Conservation (phyloP, 2,113 vertebrate genomes). For the Dicrurus megarhynchus region DNA sequence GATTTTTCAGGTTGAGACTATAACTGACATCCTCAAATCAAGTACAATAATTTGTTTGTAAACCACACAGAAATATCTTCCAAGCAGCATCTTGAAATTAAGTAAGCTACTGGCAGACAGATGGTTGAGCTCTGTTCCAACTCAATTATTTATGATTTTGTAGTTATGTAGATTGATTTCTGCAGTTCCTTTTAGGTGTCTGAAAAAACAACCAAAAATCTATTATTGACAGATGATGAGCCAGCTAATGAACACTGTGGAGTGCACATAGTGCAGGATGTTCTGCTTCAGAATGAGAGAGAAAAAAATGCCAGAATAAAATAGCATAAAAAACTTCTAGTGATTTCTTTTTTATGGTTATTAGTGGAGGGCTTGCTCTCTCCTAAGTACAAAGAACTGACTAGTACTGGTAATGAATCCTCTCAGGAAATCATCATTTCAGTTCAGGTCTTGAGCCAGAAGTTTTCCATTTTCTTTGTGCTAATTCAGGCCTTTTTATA, state of each 20-base stretch:
- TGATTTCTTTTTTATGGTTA: neutral
- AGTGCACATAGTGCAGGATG: neutral
- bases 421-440: neutral
- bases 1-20: neutral
- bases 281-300: neutral
- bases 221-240: neutral
- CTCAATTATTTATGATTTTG: neutral
- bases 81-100: neutral
- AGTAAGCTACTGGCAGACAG: neutral
- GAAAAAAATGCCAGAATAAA: neutral
- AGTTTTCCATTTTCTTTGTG: neutral
- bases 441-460: neutral
- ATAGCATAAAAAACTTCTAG: neutral
- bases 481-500: neutral
- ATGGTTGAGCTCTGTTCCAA: neutral
- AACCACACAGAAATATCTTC: neutral
- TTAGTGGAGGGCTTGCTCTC: neutral
- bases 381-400: neutral
- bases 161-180: neutral
- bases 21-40: neutral
- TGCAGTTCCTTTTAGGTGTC: neutral
- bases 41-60: neutral
- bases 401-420: neutral
- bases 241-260: neutral
- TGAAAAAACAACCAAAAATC: neutral